Base-by-base conservation (phyloP, 2,113 vertebrate genomes). In the Ovis canadensis region DNA sequence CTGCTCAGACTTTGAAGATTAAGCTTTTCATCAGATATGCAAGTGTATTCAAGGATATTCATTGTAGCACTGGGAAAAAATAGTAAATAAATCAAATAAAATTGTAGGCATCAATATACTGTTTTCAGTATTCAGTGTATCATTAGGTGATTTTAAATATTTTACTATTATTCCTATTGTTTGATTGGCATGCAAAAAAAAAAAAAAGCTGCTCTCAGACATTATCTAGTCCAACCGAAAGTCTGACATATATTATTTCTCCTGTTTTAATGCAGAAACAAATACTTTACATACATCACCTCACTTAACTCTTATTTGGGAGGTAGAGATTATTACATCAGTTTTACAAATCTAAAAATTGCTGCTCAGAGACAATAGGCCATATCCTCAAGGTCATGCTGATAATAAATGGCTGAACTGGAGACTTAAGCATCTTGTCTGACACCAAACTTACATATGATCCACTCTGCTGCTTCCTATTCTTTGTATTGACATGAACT, bases 201-300 rank as follows among this genome's bases (percentile, higher is more conserved):
- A 62, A 64, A 64, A 23, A 71, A 71, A 29, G 17, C 33, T 91
- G 14, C 4, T 40, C 9, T 77, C 85, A 54, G 45, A 59, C 36
- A 74, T 40, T 71, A 93, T 12, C 64, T 78, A 87, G 64, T 83
- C 15, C 40, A 92, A 3, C 5, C 2, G n/a, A 92, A 96, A 83
- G 11, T 4, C 21, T 95, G 33, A 52, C 19, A 11, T 80, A 17
- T 82, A 82, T 40, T 36, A 55, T 29, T 11, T 45, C 25, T 40
- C 15, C 2, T 85, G 33, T 90, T 84, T 93, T 91, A 95, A 82
- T 77, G 55, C 23, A 95, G 89, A 95, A 93, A 94, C 15, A 87
- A 84, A 92, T 87, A 50, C 5, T 57, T 55, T 60, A 52, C 5
- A 60, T 55, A 31, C 17, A 57, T 25, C 48, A 45, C 67, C 27